Conservation (phyloP, 2,797 vertebrate genomes). For the Gymnocypris eckloni region DNA sequence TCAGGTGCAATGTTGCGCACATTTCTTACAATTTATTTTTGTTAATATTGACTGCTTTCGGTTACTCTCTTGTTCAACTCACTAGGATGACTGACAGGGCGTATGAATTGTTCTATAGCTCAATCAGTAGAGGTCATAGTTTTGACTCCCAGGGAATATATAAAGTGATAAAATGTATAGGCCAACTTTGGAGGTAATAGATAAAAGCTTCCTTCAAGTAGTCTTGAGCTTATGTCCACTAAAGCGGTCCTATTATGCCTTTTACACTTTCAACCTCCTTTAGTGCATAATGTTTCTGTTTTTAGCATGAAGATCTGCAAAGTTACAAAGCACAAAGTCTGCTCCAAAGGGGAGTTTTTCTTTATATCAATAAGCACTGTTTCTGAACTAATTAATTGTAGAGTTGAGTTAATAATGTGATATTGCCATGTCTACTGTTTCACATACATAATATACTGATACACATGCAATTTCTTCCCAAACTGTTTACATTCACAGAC, state of each 20-base stretch:
- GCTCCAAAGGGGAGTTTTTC: background rate
- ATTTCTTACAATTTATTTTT: background rate
- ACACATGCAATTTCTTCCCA: no score
- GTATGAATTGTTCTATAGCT: background rate
- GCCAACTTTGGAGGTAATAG: background rate
- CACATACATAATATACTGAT: no score
- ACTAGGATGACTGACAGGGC: background rate
- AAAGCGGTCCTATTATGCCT: background rate
- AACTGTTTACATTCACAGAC: no score
- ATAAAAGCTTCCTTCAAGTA: background rate
- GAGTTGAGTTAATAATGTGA: no score
- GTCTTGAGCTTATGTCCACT: background rate
- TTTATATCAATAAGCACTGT: background rate
- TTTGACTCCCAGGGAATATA: background rate
- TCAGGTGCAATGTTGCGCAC: background rate
- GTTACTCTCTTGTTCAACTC: background rate
- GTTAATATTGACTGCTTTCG: background rate
- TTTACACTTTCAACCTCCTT: background rate
- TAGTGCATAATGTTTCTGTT: background rate
- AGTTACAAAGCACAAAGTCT: background rate
- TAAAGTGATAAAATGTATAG: background rate
- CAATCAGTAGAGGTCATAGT: background rate
- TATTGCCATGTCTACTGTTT: no score
- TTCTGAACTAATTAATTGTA: background rate
- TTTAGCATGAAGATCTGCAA: background rate